Evolutionary conservation across 2,113 vertebrate genomes (phyloP), one percentile per base, ranked within the genome.

Genomic region (Corythornis vintsioides): DNA sequence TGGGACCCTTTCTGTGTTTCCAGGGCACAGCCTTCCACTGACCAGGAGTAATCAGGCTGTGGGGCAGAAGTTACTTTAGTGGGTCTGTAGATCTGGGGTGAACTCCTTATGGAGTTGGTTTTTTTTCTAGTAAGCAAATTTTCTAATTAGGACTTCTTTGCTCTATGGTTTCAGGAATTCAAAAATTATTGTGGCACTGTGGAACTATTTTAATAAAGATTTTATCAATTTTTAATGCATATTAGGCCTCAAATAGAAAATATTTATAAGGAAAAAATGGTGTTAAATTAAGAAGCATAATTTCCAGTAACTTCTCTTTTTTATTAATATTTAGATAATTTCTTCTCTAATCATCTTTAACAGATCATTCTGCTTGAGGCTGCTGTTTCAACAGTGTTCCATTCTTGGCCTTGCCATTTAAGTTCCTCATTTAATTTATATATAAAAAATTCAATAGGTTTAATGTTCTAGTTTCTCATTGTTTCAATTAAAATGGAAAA

Each of bases 171-270:
- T 86, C 74, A 82, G 50, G 31, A 45, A 63, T 69, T 50, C 8
- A 61, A 33, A 90, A 92, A 65, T 57, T 18, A 79, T 78, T 57
- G 15, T 43, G 42, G 31, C 28, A n/a, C 45, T 66, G 15, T 72
- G 59, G 86, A 78, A 82, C 24, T 55, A 63, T 42, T 90, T 93
- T 95, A 96, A 89, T 93, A 92, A 94, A 74, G 91, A 56, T 42
- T 83, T 88, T 35, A 84, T 96, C 47, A 91, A 96, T 94, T 77
- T 70, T 95, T 89, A 82, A 93, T 85, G 64, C 14, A 9, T 59
- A 75, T 93, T 93, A 91, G 50, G 26, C 18, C 71, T 96, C 87
- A 96, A 85, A 93, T 93, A 92, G 86, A 96, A 96, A 96, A 96
- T 90, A 94, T 94, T 96, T 95, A 70, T 91, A 92, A 89, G 47